A percentile compares a stretch with the other conserved stretches of the same genome.
Evolutionary conservation across 2,113 vertebrate species (phyloP).

Genomic region (Rhinolophus ferrumequinum): DNA sequence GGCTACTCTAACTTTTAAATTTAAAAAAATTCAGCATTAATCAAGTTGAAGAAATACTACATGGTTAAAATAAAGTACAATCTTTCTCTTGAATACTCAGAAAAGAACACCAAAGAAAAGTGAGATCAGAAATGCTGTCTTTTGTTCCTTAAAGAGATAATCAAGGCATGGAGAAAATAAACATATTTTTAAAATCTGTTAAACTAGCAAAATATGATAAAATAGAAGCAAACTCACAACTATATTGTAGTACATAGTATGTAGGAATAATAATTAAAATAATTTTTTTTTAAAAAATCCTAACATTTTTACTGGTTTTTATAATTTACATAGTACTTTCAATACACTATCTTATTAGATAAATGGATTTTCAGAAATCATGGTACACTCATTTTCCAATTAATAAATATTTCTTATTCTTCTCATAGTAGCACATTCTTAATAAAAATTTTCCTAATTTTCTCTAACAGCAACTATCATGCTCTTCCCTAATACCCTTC

Average conservation of each 20-base stretch:
- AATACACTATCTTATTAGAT: background rate
- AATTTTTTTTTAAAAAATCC: background rate
- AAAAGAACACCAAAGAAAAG: slow-evolving; percentile 37
- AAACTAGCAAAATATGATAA: slow-evolving; percentile 18
- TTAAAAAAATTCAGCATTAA: background rate
- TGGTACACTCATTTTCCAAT: background rate
- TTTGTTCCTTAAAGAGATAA: slow-evolving; percentile 13
- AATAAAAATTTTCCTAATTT: slow-evolving; percentile 13
- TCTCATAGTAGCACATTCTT: background rate
- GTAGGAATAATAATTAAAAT: background rate
- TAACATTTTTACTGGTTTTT: slow-evolving; percentile 12
- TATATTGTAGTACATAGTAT: background rate
- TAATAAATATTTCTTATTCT: slow-evolving; percentile 40
- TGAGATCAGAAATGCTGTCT: background rate
- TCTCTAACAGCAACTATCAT: slow-evolving; percentile 1
- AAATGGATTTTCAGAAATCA: slow-evolving; percentile 54
- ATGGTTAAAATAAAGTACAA: background rate
- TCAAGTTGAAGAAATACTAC: slow-evolving; percentile 33
- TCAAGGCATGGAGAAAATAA: background rate
- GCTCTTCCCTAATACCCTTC: background rate
- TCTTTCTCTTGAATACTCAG: background rate
- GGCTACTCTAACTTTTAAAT: slow-evolving; percentile 4
- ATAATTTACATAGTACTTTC: background rate
- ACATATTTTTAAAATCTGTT: background rate
- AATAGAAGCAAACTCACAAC: background rate